Evolutionary conservation across 2,888 invertebrate genomes (phyloP).

Genomic region (Ormyrus nitidulus): DNA sequence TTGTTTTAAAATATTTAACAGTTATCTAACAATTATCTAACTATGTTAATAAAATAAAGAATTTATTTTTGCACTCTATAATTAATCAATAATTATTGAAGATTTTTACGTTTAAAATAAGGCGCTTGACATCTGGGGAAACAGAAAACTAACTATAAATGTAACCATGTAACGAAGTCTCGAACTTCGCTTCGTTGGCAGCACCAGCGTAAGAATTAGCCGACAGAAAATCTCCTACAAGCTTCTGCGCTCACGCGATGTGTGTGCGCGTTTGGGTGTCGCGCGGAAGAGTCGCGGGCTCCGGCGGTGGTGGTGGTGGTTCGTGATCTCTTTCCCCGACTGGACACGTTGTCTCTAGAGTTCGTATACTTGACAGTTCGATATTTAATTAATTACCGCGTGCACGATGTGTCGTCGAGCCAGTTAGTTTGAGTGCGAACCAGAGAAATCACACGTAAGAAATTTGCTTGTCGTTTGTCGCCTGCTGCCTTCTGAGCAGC

Average conservation of each 20-base stretch:
- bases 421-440: neutral
- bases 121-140: no score
- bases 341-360: constrained; percentile 31
- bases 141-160: no score
- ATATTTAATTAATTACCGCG: constrained; percentile 47
- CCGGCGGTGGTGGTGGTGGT: neutral
- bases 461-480: no score
- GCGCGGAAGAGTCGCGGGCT: neutral
- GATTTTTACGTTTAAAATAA: no score
- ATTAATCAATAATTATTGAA: no score
- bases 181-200: neutral
- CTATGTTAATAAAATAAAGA: no score
- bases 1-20: no score
- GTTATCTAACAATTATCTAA: no score
- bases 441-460: no score
- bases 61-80: no score
- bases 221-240: neutral
- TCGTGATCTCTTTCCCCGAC: constrained; percentile 10
- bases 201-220: constrained; percentile 5
- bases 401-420: constrained; percentile 17
- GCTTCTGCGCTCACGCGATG: constrained; percentile 18
- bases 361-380: constrained; percentile 42
- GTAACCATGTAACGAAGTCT: no score
- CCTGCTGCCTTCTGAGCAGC: no score
- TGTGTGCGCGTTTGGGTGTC: neutral